Evolutionary conservation across 2,888 invertebrate genomes (phyloP), one percentile per base, ranked within the genome.

Genomic region (Unio delphinus): DNA sequence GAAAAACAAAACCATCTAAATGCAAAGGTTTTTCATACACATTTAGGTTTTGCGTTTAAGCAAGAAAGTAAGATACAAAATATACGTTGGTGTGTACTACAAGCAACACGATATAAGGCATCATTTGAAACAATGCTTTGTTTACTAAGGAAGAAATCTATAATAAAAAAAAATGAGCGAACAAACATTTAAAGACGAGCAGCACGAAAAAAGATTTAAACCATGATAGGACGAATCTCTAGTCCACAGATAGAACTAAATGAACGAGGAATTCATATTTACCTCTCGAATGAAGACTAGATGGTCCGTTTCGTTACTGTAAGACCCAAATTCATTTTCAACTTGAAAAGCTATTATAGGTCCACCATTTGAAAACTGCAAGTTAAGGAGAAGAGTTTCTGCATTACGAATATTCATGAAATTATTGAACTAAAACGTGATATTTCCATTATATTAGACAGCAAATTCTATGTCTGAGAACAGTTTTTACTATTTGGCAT

Each of bases 241-340:
- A 23, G 28, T n/a, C 30, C 30, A 28, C 30, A 20, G 17, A 63
- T 18, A 55, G 7, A 8, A 63, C 30, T 17, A 23, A 61, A 23
- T 11, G 45, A 20, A 17, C 23, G 3, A 26, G 0, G 11, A 61
- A 3, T 58, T 57, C 18, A 54, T 28, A 74, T 76, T 67, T 73
- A 86, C 87, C 74, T 83, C 74, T 67, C 76, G 76, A 5, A 86
- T 70, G 54, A 80, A 79, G 26, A 74, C 61, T 1, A 87, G 74
- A 70, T 87, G 86, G 17, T 80, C 76, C 6, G 79, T 74, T 30
- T 86, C 80, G n/a, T 73, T 68, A 55, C 90, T 90, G 80, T 90
- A 91, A 17, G 90, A 88, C 5, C 91, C 91, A 80, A 91, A 92
- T 76, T 92, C 92, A 83, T 92, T 92, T 83, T 92, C 92, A 58